Base-by-base conservation (phyloP, 1,140 invertebrate genomes). In the Sesamia nonagrioides region DNA sequence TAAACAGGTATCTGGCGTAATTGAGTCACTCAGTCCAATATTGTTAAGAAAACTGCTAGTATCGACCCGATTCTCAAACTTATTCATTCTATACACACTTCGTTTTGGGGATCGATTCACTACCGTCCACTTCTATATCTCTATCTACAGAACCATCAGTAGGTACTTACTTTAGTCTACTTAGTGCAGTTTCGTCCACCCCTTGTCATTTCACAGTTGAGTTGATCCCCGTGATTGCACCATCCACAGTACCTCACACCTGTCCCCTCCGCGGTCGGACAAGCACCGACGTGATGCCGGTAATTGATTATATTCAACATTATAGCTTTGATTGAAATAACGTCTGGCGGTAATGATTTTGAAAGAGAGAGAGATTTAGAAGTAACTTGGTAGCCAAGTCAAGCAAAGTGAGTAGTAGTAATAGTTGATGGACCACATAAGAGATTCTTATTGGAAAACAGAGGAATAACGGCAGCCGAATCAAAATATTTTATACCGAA, bases 141-240 rank as follows among this genome's bases (percentile, higher is more conserved):
- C 37, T 40, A 40, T 1, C 9, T 40, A 8, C 9, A 40, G 37
- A 8, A 6, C 37, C 13, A 50, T 15, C 7, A 54, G n/a, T 11
- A 54, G 52, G 8, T 18, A 21, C 21, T 9, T 9, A 33, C 9
- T 63, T 42, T 13, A 13, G 6, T 66, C 37, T 17, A 11, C 9
- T 40, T 7, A 7, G 2, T 35, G 9, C 18, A 63, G 58, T 75
- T 35, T n/a, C 45, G 72, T 63, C 42, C 73, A 75, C 60, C 73
- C 73, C 72, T 13, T 35, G 15, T 75, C 48, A 75, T 75, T 75
- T 75, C 73, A 75, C 73, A 75, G 73, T 75, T 61, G 73, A 75
- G 56, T 63, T 48, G 42, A 48, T 50, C 73, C 73, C 73, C 73
- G 73, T 75, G 73, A 75, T 75, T 75, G 73, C 73, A 33, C 40